Percentiles rank a stretch among this genome's conserved stretches.
Conservation (phyloP, 2,888 invertebrate genomes). For the Leptura quadrifasciata region DNA sequence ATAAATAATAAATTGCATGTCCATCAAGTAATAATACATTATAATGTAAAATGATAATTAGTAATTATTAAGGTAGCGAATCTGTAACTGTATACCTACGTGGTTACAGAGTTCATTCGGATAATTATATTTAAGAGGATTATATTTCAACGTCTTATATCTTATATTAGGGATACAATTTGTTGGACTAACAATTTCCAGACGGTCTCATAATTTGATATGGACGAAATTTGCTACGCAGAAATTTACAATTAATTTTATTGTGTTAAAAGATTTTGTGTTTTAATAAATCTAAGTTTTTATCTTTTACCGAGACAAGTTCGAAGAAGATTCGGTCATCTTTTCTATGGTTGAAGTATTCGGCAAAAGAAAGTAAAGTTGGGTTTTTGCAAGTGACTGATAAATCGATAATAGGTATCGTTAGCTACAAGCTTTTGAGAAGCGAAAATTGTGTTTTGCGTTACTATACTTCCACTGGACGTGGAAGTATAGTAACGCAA, state of each 20-base stretch:
- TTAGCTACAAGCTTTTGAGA: no score
- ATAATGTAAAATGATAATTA: constrained; percentile 4
- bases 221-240: background rate
- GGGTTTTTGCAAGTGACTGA: no score
- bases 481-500: no score
- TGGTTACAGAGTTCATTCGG: constrained; percentile 1
- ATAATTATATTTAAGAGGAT: background rate
- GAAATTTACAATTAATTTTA: background rate
- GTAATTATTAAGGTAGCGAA: constrained; percentile 8
- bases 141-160: background rate
- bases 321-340: no score
- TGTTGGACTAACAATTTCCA: background rate
- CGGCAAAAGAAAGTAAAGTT: no score
- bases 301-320: no score
- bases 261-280: no score
- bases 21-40: constrained; percentile 10
- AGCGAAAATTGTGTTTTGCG: no score
- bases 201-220: background rate
- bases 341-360: no score
- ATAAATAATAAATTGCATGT: constrained; percentile 16
- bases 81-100: background rate
- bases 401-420: no score
- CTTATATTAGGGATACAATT: constrained; percentile 4
- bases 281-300: no score
- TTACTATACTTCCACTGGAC: no score